These are phyloP conservation scores for Myioborus miniatus DNA, from an alignment of 2,797 vertebrate genomes.

Conservation along the genomic window DNA sequence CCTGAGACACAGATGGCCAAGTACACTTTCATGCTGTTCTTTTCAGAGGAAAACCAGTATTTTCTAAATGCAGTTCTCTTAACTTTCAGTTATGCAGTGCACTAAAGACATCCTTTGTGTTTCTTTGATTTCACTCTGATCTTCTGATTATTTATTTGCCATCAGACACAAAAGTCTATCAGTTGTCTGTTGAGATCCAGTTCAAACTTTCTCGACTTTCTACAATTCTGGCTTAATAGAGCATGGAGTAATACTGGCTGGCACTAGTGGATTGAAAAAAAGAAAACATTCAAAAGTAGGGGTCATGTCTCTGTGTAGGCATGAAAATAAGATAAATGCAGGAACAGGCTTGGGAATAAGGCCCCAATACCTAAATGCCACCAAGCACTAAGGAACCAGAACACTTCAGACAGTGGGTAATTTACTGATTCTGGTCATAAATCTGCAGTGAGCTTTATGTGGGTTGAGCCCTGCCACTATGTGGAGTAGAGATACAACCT, in stretches of 20 bases:
- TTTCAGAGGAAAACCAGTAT: neutral
- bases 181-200: neutral
- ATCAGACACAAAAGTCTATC: neutral
- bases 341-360: neutral
- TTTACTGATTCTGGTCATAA: neutral
- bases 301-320: neutral
- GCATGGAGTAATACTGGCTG: neutral
- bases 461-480: neutral
- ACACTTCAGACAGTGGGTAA: neutral
- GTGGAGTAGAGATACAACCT: neutral
- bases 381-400: neutral
- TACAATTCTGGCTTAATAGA: neutral
- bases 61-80: neutral
- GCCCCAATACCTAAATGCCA: neutral
- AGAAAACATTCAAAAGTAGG: neutral
- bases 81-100: neutral
- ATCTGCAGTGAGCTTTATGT: neutral
- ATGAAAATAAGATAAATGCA: neutral
- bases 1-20: slow-evolving; percentile 22
- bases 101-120: neutral
- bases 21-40: neutral
- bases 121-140: neutral
- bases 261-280: neutral
- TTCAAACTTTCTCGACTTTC: neutral
- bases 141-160: neutral